These are phyloP conservation scores for Zaprionus lachaisei DNA, from an alignment of 1,140 invertebrate genomes.

Conservation along the genomic window DNA sequence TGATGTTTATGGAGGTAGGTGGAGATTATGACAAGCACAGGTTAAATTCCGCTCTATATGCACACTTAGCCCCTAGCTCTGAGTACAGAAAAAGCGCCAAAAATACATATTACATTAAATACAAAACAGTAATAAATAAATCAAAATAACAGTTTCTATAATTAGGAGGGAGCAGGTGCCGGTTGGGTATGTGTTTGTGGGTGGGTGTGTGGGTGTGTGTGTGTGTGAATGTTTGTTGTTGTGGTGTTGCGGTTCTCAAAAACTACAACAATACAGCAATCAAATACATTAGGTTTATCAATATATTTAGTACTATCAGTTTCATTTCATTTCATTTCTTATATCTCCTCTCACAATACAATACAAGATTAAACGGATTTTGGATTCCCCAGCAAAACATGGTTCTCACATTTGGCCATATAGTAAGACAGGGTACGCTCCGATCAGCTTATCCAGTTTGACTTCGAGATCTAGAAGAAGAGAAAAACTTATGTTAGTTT, in stretches of 20 bases:
- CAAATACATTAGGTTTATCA: slow-evolving; percentile 68
- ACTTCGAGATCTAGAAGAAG: slow-evolving; percentile 65
- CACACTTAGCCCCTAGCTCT: slow-evolving; percentile 51
- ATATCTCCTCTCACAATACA: slow-evolving; percentile 50
- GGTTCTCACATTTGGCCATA: slow-evolving; percentile 18
- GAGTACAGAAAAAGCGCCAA: slow-evolving; percentile 48
- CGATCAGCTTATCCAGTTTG: slow-evolving; percentile 6
- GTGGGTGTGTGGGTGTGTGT: slow-evolving; percentile 30
- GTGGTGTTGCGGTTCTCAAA: slow-evolving; percentile 47
- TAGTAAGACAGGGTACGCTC: too few relatives aligned
- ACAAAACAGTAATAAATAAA: slow-evolving; percentile 29
- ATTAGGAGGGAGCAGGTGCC: background rate
- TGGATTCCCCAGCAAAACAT: slow-evolving; percentile 10
- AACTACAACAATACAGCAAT: slow-evolving; percentile 80
- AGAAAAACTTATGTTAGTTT: slow-evolving; percentile 70
- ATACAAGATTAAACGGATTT: slow-evolving; percentile 47
- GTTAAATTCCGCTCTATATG: slow-evolving; percentile 33
- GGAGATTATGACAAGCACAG: slow-evolving; percentile 37
- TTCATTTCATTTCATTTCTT: slow-evolving; percentile 47
- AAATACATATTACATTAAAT: slow-evolving; percentile 39
- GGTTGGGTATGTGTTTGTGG: slow-evolving; percentile 30
- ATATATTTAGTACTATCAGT: slow-evolving; percentile 57
- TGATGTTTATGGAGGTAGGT: slow-evolving; percentile 13
- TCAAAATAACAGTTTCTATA: slow-evolving; percentile 24
- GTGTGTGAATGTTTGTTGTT: slow-evolving; percentile 16